A percentile compares a stretch with the other conserved stretches of the same genome.
These are phyloP conservation scores for Andricus quercusramuli DNA, from an alignment of 2,888 invertebrate genomes.

Conservation along the genomic window DNA sequence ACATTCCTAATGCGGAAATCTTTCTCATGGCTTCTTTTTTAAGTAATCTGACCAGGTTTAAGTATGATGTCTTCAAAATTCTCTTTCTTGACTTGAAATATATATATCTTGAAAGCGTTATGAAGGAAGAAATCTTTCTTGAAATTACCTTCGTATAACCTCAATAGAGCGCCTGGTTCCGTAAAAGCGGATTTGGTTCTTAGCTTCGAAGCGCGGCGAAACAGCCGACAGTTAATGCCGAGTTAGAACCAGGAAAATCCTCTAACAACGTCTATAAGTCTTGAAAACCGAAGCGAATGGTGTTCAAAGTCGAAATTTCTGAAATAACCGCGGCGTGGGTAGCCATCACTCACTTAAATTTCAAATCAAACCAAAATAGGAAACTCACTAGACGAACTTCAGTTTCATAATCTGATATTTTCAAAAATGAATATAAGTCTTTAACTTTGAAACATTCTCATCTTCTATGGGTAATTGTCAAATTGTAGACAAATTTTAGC, in stretches of 20 bases:
- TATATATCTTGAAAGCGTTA: not conserved
- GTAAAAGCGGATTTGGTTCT: slow-evolving; percentile 24
- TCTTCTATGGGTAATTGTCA: no score
- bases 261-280: not conserved
- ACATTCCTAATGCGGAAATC: no score
- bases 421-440: no score
- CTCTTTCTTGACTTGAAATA: not conserved
- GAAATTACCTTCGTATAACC: slow-evolving; percentile 19
- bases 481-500: no score
- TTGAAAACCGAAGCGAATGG: not conserved
- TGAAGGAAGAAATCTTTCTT: not conserved
- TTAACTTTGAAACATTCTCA: no score
- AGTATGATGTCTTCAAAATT: not conserved
- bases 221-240: slow-evolving; percentile 10
- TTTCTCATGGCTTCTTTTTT: not conserved
- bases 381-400: no score
- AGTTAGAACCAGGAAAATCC: not conserved
- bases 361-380: no score
- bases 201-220: not conserved
- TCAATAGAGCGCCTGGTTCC: slow-evolving; percentile 9
- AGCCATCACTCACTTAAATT: no score
- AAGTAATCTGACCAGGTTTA: not conserved
- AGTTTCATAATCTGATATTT: no score
- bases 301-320: not conserved
- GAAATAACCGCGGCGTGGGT: not conserved